Percentiles rank a stretch among this genome's conserved stretches.
phyloP scores from a whole-genome alignment of 2,888 invertebrate species.

The Cosmopolites sordidus region DNA sequence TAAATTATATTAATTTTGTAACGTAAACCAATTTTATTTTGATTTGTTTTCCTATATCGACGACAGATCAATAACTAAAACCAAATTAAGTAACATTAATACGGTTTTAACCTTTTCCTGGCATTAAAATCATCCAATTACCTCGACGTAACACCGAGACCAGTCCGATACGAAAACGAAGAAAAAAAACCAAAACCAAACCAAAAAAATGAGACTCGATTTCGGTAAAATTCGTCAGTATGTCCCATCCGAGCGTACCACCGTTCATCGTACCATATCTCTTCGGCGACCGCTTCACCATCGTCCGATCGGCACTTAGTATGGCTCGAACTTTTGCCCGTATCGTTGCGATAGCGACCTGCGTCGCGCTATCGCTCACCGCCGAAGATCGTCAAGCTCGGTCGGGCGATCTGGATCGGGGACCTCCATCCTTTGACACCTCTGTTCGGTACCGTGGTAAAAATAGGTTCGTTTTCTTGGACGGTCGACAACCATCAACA shows the following conservation, averaged over 20 bases:
- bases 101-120: too few species aligned
- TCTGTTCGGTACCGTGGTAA: conserved; percentile 1
- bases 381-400: conserved; percentile 38
- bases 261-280: not conserved
- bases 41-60: too few species aligned
- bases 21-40: too few species aligned
- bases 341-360: conserved; percentile 36
- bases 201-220: not conserved
- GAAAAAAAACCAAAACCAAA: not conserved
- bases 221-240: not conserved
- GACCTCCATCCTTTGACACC: conserved; percentile 28
- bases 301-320: conserved; percentile 31
- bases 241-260: not conserved
- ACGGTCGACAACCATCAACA: not conserved
- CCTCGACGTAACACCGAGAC: not conserved
- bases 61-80: too few species aligned
- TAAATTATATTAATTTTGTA: too few species aligned
- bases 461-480: not conserved
- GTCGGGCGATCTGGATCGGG: conserved; percentile 40
- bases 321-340: conserved; percentile 44
- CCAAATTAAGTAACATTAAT: too few species aligned
- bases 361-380: conserved; percentile 34
- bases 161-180: not conserved
- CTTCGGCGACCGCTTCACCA: too few species aligned
- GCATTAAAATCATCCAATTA: not conserved